These are phyloP conservation scores for Actias luna DNA, from an alignment of 2,888 invertebrate species.

Conservation along the genomic window DNA sequence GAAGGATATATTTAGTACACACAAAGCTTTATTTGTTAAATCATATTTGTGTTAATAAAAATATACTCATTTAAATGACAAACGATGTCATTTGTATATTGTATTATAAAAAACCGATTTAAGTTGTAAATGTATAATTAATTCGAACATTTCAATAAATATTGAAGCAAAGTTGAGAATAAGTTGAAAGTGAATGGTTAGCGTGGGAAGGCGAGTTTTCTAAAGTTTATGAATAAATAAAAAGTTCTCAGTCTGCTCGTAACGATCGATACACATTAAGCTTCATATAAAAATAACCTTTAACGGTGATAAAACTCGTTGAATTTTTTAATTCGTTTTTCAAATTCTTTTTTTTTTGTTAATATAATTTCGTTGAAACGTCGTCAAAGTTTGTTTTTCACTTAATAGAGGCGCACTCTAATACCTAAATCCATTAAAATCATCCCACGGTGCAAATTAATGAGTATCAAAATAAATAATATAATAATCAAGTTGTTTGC, in stretches of 20 bases:
- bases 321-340: slow-evolving; percentile 10
- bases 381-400: background rate
- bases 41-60: no score
- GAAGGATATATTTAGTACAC: no score
- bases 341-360: background rate
- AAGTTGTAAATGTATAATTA: slow-evolving; percentile 4
- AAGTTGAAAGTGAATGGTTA: slow-evolving; percentile 27
- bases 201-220: slow-evolving; percentile 37
- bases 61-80: background rate
- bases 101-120: background rate
- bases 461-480: no score
- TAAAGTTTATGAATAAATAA: slow-evolving; percentile 50
- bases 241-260: slow-evolving; percentile 34
- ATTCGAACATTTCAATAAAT: slow-evolving; percentile 8
- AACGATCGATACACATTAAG: slow-evolving; percentile 38
- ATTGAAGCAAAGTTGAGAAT: slow-evolving; percentile 23
- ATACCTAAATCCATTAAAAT: slow-evolving; percentile 1
- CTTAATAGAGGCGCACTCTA: background rate
- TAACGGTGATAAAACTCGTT: slow-evolving; percentile 16
- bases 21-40: no score
- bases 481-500: no score
- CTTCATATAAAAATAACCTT: slow-evolving; percentile 30
- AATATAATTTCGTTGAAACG: background rate
- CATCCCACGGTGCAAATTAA: background rate
- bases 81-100: background rate